Conservation (phyloP, 2,888 invertebrate species). For the Kuschelorhynchus macadamiae region DNA sequence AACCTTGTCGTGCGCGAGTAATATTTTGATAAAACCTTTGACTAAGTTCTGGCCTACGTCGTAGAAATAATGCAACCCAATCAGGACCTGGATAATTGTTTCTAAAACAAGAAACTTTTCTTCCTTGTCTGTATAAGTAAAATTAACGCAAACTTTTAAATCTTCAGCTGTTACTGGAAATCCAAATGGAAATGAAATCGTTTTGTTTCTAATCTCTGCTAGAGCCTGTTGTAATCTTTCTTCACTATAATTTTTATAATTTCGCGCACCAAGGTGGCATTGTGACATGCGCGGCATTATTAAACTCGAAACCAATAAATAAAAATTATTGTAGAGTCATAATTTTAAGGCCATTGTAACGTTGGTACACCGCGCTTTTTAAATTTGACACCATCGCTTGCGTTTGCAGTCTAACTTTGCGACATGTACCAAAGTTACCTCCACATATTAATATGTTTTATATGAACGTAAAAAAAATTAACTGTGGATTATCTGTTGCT, state of each 20-base stretch:
- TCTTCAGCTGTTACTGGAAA: conserved; percentile 29
- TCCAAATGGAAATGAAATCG: conserved; percentile 20
- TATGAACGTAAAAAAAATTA: no score
- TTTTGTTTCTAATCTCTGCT: no score
- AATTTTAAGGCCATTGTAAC: neutral
- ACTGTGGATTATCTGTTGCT: neutral
- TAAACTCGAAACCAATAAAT: neutral
- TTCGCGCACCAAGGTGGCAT: conserved; percentile 2
- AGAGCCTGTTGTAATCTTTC: no score
- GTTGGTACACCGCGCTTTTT: conserved; percentile 7
- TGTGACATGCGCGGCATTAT: conserved; percentile 5
- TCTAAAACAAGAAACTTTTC: conserved; percentile 15
- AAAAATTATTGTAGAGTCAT: neutral
- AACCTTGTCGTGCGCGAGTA: neutral
- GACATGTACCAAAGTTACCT: conserved; percentile 1
- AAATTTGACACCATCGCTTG: neutral
- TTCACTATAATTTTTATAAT: no score
- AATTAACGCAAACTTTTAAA: conserved; percentile 51
- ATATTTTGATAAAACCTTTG: conserved; percentile 10
- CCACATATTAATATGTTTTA: neutral
- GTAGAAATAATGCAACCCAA: conserved; percentile 13
- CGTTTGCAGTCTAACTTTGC: conserved; percentile 4
- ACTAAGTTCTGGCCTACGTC: conserved; percentile 9
- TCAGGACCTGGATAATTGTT: conserved; percentile 18
- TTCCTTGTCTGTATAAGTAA: conserved; percentile 6